phyloP scores from a whole-genome alignment of 2,797 vertebrate genomes.

The Hephaestus fuliginosus region DNA sequence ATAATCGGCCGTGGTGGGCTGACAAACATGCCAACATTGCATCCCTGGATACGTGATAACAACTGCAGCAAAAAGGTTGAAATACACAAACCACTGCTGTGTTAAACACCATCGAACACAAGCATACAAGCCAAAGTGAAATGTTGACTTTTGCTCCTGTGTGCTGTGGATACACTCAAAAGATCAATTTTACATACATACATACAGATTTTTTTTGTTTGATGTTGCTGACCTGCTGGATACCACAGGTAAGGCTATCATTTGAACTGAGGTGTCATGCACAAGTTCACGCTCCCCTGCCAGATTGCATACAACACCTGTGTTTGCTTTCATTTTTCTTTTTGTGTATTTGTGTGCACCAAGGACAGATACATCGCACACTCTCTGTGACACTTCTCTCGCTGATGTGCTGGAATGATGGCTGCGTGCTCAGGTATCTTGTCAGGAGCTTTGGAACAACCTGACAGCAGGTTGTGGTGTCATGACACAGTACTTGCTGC shows the following conservation, averaged over 20 bases:
- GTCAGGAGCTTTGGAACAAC: constrained; percentile 33
- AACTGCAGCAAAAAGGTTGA: constrained; percentile 12
- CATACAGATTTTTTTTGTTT: not conserved
- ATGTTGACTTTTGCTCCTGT: constrained; percentile 24
- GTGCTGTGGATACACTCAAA: constrained; percentile 17
- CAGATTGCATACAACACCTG: not conserved
- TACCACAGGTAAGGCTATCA: not conserved
- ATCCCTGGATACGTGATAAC: not conserved
- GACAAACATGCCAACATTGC: not conserved
- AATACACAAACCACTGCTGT: constrained; percentile 10
- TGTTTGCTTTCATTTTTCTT: not conserved
- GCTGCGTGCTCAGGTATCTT: constrained; percentile 22
- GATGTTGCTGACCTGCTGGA: constrained; percentile 1
- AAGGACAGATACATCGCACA: not conserved
- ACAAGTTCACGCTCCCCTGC: not conserved
- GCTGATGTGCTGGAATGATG: constrained; percentile 15
- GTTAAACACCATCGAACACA: constrained; percentile 31
- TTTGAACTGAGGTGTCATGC: not conserved
- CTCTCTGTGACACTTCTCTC: constrained; percentile 8
- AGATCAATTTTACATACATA: constrained; percentile 17
- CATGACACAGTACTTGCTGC: constrained; percentile 46
- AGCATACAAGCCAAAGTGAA: constrained; percentile 18
- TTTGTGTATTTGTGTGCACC: constrained; percentile 13
- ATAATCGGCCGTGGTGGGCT: not conserved
- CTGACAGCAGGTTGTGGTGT: constrained; percentile 46